Evolutionary conservation across 2,797 vertebrate genomes (phyloP), one percentile per base, ranked within the genome.

Genomic region (Ptychobarbus kaznakovi): DNA sequence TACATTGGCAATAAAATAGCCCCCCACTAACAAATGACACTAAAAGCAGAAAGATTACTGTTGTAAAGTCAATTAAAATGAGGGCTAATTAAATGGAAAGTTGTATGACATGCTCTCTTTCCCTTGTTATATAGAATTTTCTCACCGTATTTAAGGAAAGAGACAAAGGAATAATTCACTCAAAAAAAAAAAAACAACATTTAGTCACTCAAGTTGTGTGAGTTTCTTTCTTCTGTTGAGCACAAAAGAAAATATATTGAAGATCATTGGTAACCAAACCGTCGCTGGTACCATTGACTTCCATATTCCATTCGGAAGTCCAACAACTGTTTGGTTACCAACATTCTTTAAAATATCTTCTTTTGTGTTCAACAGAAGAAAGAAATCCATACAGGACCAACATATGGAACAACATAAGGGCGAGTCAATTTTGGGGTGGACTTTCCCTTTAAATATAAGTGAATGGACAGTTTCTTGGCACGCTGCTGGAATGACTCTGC

Each of bases 41-140:
- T 20, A 38, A 56, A 77, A 68, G 32, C 35, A 28, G 20, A 83
- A 46, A 22, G 58, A 84, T 11, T 58, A 28, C 38, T 44, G 46
- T 46, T 58, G 63, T 68, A 83, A 66, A 83, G 53, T 61, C 10
- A 65, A 49, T 66, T 20, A 65, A 75, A 75, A 83, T 74, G 7
- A 83, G 56, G 56, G 20, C 40, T 83, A 51, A 83, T 38, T 76
- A 49, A 53, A 46, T 40, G 72, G 44, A 51, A 76, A 83, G n/a
- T 42, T 44, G 32, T 66, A 22, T 15, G 5, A 56, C 61, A 49
- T 7, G 3, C 25, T 46, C 58, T 11, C 35, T 78, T 68, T 56
- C 12, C 42, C 44, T 53, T 22, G 49, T 66, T 83, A 76, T 65
- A 44, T 25, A 35, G 42, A 51, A 65, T 42, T 77, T 32, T 84